These are phyloP conservation scores for Trypoxylus dichotomus DNA, from an alignment of 1,140 invertebrate species.

Conservation along the genomic window DNA sequence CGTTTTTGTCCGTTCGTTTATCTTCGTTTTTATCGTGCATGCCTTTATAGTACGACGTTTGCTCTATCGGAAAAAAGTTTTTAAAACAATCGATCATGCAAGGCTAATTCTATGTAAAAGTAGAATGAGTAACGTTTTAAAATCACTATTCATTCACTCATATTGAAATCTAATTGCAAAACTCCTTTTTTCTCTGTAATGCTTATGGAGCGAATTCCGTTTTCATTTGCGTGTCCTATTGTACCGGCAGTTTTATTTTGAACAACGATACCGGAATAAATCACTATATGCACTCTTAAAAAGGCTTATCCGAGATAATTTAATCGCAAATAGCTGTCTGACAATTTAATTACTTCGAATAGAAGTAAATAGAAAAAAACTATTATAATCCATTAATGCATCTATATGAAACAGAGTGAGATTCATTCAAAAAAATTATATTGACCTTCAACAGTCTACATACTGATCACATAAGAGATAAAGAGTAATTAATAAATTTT, in stretches of 20 bases:
- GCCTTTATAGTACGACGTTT: neutral
- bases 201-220: neutral
- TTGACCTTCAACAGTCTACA: too few species aligned
- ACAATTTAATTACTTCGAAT: too few species aligned
- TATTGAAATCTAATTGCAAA: neutral
- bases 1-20: neutral
- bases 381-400: too few species aligned
- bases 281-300: neutral
- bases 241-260: neutral
- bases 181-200: neutral
- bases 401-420: too few species aligned
- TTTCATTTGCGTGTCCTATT: neutral
- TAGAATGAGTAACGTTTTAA: neutral
- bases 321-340: too few species aligned
- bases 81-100: neutral
- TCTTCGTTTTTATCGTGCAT: constrained; percentile 9
- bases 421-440: too few species aligned
- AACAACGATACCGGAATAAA: neutral
- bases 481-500: too few species aligned
- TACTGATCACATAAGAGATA: too few species aligned
- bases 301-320: neutral
- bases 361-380: too few species aligned
- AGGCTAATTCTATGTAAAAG: neutral
- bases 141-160: neutral
- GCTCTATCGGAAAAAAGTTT: neutral